A percentile compares a stretch with the other conserved stretches of the same genome.
Evolutionary conservation across 1,140 invertebrate genomes (phyloP).

Genomic region (Euschistus heros): DNA sequence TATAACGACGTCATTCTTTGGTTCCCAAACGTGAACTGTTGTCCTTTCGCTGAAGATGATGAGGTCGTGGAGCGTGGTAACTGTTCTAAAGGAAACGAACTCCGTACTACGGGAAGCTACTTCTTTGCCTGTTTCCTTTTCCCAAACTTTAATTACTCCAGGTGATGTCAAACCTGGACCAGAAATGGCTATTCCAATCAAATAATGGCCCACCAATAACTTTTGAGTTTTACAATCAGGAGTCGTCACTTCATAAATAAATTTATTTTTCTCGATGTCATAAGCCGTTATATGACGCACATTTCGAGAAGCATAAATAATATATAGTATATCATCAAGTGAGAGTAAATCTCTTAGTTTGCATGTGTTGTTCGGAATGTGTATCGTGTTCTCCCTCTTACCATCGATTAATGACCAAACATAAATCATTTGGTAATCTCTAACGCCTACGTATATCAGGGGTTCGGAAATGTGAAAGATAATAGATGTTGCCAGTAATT

Average conservation of each 20-base stretch:
- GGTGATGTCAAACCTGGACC: conserved; percentile 15
- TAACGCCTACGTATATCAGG: conserved; percentile 21
- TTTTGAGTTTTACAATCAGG: conserved; percentile 22
- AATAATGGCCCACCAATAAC: conserved; percentile 1
- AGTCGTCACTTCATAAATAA: conserved; percentile 22
- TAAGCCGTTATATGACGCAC: conserved; percentile 22
- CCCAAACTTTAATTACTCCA: conserved; percentile 23
- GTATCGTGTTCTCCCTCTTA: conserved; percentile 19
- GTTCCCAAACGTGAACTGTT: conserved; percentile 22
- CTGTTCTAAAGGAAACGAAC: conserved; percentile 16
- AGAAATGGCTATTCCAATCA: conserved; percentile 17
- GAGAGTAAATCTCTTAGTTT: conserved; percentile 21
- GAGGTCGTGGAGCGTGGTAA: conserved; percentile 6
- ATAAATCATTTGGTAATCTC: conserved; percentile 27
- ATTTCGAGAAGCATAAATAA: conserved; percentile 22
- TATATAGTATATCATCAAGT: conserved; percentile 13
- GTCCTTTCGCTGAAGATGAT: conserved; percentile 19
- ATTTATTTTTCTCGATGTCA: conserved; percentile 10
- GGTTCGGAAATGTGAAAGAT: conserved; percentile 26
- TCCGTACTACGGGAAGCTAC: neutral
- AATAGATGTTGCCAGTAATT: neutral
- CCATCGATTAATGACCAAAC: conserved; percentile 22
- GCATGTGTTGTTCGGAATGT: conserved; percentile 18
- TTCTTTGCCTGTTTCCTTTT: conserved; percentile 2
- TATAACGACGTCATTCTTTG: neutral